These are phyloP conservation scores for Linurgus olivaceus DNA, from an alignment of 2,797 vertebrate genomes.

Conservation along the genomic window DNA sequence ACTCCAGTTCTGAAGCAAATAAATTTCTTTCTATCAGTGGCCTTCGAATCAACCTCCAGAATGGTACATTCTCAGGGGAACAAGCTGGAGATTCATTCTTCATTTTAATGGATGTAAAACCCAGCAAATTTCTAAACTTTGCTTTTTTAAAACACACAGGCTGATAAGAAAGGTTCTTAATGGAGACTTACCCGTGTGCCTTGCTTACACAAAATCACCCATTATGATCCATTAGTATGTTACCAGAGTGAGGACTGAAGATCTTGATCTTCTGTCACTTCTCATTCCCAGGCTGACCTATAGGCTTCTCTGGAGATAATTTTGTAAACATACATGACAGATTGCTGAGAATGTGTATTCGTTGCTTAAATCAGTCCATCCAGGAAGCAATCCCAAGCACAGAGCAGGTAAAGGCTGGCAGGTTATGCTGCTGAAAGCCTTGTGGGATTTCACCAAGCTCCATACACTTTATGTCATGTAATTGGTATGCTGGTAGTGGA, in stretches of 20 bases:
- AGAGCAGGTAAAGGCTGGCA: not conserved
- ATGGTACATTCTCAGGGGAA: not conserved
- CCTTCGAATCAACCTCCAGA: not conserved
- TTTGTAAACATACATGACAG: conserved; percentile 37
- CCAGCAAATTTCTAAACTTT: not conserved
- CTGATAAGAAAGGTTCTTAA: conserved; percentile 15
- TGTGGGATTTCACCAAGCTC: conserved; percentile 12
- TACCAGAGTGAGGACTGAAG: not conserved
- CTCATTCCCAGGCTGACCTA: conserved; percentile 8
- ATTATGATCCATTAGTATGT: conserved; percentile 36
- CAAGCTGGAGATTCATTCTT: not conserved
- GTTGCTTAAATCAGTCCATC: not conserved
- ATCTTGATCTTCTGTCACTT: conserved; percentile 26
- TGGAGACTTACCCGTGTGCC: not conserved
- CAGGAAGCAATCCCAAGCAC: not conserved
- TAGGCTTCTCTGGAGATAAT: conserved; percentile 1
- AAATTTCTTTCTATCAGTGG: not conserved
- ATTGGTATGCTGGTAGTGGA: conserved; percentile 21
- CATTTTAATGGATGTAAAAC: not conserved
- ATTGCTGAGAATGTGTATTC: conserved; percentile 16
- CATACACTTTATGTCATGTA: not conserved
- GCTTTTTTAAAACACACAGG: not conserved
- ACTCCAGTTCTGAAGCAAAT: not conserved
- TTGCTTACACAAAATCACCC: conserved; percentile 16
- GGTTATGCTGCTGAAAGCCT: conserved; percentile 32